Base-by-base conservation (phyloP, 1,140 invertebrate genomes). In the Dendrolimus kikuchii region DNA sequence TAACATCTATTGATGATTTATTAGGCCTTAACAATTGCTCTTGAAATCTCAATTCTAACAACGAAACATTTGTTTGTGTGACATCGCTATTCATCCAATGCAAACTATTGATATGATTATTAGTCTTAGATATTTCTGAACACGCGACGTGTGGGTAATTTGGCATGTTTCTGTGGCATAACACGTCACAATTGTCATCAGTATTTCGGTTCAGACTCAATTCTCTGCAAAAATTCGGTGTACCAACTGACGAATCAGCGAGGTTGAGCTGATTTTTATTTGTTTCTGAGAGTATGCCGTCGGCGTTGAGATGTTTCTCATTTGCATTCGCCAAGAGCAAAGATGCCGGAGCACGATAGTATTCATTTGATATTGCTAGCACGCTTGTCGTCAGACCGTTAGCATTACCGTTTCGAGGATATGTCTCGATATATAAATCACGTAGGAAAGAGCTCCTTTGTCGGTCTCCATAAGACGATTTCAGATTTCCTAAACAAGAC, bases 341-440 rank as follows among this genome's bases (percentile, higher is more conserved):
- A 71, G 74, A 77, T 79, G 66, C 57, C 54, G 65, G 55, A 57
- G 56, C 51, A 49, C 58, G 77, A 82, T 80, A 74, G 60, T 52
- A 51, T 63, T 70, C 71, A 70, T 73, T 82, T 74, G 64, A 59
- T 70, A 80, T 77, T 74, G 67, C 65, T 52, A 66, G 69, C 79
- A 78, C 75, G 71, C 67, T 62, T 64, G 60, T 47, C 46, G 66
- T 54, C 53, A 63, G 62, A 70, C 77, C 70, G 71, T 78, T 81
- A 78, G 51, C 59, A 59, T 68, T 68, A 72, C 73, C 66, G 65
- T 74, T 77, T 64, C 61, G 68, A 72, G 66, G 70, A 74, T 69
- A 74, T 69, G 70, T 71, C 68, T 77, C 73, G 65, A 74, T 71
- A 77, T 66, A 73, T 69, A 74, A 71, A 78, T 77, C 71, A 74